Evolutionary conservation across 2,113 vertebrate genomes (phyloP), one percentile per base, ranked within the genome.

Genomic region (Recurvirostra avosetta): DNA sequence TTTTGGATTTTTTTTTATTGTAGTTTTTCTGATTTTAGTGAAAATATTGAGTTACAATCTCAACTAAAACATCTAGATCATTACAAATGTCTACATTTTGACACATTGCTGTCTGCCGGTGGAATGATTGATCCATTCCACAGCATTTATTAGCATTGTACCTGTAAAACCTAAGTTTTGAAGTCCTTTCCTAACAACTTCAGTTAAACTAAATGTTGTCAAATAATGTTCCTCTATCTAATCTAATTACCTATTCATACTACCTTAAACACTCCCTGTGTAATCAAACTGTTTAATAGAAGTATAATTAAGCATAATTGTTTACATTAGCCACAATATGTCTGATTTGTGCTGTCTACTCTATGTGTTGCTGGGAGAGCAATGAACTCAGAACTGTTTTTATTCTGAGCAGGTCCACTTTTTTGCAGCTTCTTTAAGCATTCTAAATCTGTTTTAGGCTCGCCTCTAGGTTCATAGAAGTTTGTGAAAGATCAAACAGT

Each of bases 21-120:
- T 13, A 40, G 8, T 36, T 77, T 68, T 58, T 67, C 41, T 72
- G 11, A 30, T 72, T 84, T 82, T 25, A 56, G 15, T 55, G 53
- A 11, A 25, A 50, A n/a, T 40, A 43, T 22, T 43, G 13, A 86
- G 13, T 12, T 38, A 11, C 27, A 36, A 0, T 43, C 29, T 58
- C 49, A 55, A 15, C 70, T 58, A 52, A 32, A 11, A 22, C 11
- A 32, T 62, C 21, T 3, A 10, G 11, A 19, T 25, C 6, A 17
- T 36, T 63, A 16, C 30, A 52, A 41, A 47, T 32, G 23, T n/a
- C 65, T 85, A n/a, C 13, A 30, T 59, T 65, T 63, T 63, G 10
- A 11, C 4, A 1, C 2, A 4, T 38, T 45, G 11, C 22, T 59
- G 11, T 29, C 68, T 80, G 38, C 45, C 36, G 43, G 0, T 47